Base-by-base conservation (phyloP, 1,140 invertebrate species). In the Laupala kohalensis region DNA sequence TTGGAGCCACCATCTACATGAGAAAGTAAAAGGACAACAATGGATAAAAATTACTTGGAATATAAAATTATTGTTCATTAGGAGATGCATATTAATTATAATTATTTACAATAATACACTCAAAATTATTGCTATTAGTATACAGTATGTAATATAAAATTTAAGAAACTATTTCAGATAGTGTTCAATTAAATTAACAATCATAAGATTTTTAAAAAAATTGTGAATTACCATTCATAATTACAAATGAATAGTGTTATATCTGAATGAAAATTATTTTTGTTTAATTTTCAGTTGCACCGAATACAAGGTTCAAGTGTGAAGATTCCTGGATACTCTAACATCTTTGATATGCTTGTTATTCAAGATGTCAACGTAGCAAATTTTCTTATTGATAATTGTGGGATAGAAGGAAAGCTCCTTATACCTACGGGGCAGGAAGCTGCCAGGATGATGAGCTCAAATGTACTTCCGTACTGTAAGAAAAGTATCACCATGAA, bases 361-460 rank as follows among this genome's bases (percentile, higher is more conserved):
- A 87, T 94, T 74, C 80, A 85, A 5, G 87, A 95, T 82, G 84
- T 90, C 1, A 86, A 92, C 4, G 87, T 96, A 2, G 86, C 88
- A 68, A 97, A 97, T 82, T 90, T 85, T 76, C 81, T 97, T 3
- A 92, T 97, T 73, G 94, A 97, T 84, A 88, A 90, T 77, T 78
- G 86, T n/a, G 80, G 80, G 65, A 80, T 90, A 37, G 91, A 94
- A 79, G 83, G 82, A 62, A 83, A 91, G 19, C 78, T 93, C 66
- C 80, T 94, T 19, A 88, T 92, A 66, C 84, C 86, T 1, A 84
- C 84, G 23, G 84, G 84, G 65, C 78, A 85, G 5, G 84, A 85
- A 75, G 90, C 91, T 6, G 84, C 86, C 64, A 76, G 81, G 3
- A 81, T 92, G 5, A 84, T 92, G 75, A 84, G 86, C 15, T 37